Percentiles rank a stretch among this genome's conserved stretches.
Conservation (phyloP, 1,140 invertebrate genomes). For the Oedothorax gibbosus region DNA sequence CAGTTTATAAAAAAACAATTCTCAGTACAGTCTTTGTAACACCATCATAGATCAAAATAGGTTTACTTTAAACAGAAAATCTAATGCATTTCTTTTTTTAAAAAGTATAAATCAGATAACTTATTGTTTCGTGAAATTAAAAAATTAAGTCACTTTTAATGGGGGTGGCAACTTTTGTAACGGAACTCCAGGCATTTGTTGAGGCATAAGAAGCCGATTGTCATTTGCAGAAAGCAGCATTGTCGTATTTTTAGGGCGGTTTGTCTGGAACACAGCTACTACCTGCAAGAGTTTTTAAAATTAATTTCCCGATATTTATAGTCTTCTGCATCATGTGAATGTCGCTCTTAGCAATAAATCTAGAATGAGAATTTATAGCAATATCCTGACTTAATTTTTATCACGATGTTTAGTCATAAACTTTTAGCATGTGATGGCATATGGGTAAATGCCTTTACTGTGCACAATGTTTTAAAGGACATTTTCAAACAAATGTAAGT, state of each 20-base stretch:
- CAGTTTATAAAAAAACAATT: not conserved
- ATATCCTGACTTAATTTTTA: no score
- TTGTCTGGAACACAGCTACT: constrained; percentile 18
- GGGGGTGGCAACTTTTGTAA: constrained; percentile 20
- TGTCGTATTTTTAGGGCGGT: constrained; percentile 3
- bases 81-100: not conserved
- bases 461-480: no score
- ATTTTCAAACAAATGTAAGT: no score
- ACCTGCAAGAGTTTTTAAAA: not conserved
- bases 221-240: constrained; percentile 4
- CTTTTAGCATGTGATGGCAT: no score
- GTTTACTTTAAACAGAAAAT: not conserved
- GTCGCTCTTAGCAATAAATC: no score
- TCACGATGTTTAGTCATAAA: no score
- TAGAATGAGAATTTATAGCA: no score
- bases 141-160: constrained; percentile 24
- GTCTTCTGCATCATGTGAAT: no score
- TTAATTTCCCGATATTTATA: no score
- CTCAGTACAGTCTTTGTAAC: not conserved
- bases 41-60: not conserved
- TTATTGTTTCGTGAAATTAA: not conserved
- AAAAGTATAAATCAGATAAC: not conserved
- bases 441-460: no score
- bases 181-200: constrained; percentile 27
- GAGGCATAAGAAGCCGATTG: constrained; percentile 50